Base-by-base conservation (phyloP, 2,888 invertebrate species). In the Lycia hirtaria region DNA sequence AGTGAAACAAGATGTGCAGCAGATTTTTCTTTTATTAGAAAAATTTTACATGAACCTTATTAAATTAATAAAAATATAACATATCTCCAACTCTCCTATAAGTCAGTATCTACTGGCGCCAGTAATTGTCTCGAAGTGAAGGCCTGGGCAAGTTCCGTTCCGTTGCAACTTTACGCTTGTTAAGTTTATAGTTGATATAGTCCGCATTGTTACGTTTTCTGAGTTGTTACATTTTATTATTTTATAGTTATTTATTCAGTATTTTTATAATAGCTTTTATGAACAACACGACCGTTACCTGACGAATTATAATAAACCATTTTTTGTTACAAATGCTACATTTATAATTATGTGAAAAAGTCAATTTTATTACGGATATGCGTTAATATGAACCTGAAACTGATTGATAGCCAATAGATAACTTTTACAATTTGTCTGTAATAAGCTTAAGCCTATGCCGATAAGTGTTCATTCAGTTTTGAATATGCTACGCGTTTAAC, bases 101-200 rank as follows among this genome's bases (percentile, higher is more conserved):
- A 30, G 6, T 19, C 2, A 7, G 0, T 7, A n/a, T 24, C 15
- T 1, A 15, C 41, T 41, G 14, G 41, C 14, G 41, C 15, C 26
- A 41, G 41, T 41, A 41, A 26, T 26, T 40, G 24, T 4, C 40
- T 12, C 40, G 14, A 14, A 26, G 41, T 41, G 10, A 26, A 41
- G 38, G 24, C 26, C 17, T n/a, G 10, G 41, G 41, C 26, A 10
- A n/a, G 37, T 22, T 41, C 9, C 5, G 4, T 28, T 41, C 10
- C 26, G 41, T 41, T 41, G 41, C 41, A 40, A 22, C 6, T 15
- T 41, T 41, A 41, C 17, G 26, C 24, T 41, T 41, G 22, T 40
- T 40, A 22, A 10, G 9, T 40, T 20, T 40, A 22, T 9, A 40
- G 28, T 41, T 17, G 22, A 14, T 1, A 20, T 14, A 22, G 14